A percentile compares a stretch with the other conserved stretches of the same genome.
These are phyloP conservation scores for Neolamprologus kungweensis DNA, from an alignment of 2,113 vertebrate genomes.

Conservation along the genomic window DNA sequence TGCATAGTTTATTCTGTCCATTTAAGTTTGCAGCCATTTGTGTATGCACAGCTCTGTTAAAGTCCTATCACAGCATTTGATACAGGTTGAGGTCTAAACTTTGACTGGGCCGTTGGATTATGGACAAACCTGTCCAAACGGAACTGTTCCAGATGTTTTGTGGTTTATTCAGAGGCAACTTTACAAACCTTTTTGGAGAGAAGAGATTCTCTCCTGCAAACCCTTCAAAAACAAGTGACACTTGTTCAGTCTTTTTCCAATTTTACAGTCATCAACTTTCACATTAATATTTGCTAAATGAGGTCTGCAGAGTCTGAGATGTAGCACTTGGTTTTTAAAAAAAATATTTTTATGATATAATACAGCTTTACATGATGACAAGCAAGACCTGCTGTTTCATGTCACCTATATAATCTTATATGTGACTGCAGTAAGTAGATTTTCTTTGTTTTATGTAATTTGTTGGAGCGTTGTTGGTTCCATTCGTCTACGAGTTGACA, in stretches of 20 bases:
- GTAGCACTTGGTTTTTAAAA: accelerated
- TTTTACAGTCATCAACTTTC: neutral
- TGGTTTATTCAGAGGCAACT: neutral
- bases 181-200: neutral
- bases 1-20: neutral
- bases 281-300: neutral
- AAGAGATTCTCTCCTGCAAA: neutral
- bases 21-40: neutral
- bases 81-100: neutral
- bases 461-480: neutral
- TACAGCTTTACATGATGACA: neutral
- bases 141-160: neutral
- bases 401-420: neutral
- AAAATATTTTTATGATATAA: neutral
- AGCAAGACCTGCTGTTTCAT: neutral
- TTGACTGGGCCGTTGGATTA: neutral
- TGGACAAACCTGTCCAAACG: neutral
- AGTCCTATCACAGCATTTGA: neutral
- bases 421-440: neutral
- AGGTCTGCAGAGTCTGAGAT: neutral
- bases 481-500: neutral
- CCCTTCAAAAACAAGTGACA: neutral
- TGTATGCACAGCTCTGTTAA: neutral
- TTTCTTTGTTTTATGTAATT: neutral
- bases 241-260: neutral